Evolutionary conservation across 2,888 invertebrate species (phyloP).

Genomic region (Brassicogethes aeneus): DNA sequence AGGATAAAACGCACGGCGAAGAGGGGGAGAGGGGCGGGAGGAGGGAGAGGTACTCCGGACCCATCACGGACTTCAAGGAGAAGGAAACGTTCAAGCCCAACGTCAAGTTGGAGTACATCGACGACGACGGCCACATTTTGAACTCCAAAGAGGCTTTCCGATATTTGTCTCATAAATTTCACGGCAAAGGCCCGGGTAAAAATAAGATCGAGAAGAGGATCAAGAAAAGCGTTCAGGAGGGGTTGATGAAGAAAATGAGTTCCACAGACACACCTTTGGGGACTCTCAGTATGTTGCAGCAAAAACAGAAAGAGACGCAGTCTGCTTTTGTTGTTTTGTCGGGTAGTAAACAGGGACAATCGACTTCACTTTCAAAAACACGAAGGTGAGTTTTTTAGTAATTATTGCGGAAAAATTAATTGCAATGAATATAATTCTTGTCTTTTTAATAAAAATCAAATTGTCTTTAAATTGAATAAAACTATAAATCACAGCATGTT

Average conservation of each 20-base stretch:
- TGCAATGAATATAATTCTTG: too few species aligned
- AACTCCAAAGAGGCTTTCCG: slow-evolving; percentile 86
- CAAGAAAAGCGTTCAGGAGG: slow-evolving; percentile 87
- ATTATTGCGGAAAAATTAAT: too few species aligned
- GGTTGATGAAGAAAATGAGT: slow-evolving; percentile 95
- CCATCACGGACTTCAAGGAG: slow-evolving; percentile 86
- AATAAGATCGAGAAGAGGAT: slow-evolving; percentile 95
- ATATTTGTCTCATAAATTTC: slow-evolving; percentile 95
- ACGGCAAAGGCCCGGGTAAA: slow-evolving; percentile 98
- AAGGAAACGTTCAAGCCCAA: slow-evolving; percentile 85
- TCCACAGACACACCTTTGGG: slow-evolving; percentile 96
- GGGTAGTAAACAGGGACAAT: slow-evolving; percentile 67
- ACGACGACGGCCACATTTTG: slow-evolving; percentile 88
- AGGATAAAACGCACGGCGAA: slow-evolving; percentile 69
- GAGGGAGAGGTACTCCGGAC: slow-evolving; percentile 71
- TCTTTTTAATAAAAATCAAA: too few species aligned
- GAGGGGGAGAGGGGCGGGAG: slow-evolving; percentile 57
- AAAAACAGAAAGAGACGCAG: slow-evolving; percentile 92
- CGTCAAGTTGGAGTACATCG: slow-evolving; percentile 93
- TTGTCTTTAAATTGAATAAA: too few species aligned
- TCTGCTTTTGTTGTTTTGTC: slow-evolving; percentile 88
- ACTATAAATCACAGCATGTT: too few species aligned
- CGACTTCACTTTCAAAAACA: slow-evolving; percentile 35
- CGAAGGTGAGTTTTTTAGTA: too few species aligned
- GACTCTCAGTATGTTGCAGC: slow-evolving; percentile 87